phyloP scores from a whole-genome alignment of 2,888 invertebrate genomes.

The Dicyrtoma fusca region DNA sequence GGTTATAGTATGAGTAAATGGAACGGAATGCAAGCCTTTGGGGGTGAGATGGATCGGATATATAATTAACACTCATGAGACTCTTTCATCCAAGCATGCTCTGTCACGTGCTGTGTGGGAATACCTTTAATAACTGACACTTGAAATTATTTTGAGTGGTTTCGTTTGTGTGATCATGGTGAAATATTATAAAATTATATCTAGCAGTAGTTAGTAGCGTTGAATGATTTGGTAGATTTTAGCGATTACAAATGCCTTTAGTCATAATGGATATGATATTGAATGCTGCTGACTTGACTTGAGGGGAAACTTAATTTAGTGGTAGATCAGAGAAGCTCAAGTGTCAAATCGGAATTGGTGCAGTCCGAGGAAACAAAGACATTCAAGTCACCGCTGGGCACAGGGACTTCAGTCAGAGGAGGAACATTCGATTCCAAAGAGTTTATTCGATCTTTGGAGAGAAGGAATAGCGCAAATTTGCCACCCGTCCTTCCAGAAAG shows the following conservation, averaged over 20 bases:
- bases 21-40: too few species aligned
- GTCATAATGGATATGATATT: not conserved
- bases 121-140: not conserved
- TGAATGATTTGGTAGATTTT: too few species aligned
- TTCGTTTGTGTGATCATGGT: not conserved
- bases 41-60: too few species aligned
- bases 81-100: too few species aligned
- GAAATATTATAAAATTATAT: too few species aligned
- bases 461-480: conserved; percentile 41
- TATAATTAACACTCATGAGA: not conserved
- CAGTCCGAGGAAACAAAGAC: conserved; percentile 16
- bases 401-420: conserved; percentile 2
- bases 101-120: not conserved
- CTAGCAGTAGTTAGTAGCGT: too few species aligned
- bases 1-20: too few species aligned
- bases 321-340: conserved; percentile 9
- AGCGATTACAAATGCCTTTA: too few species aligned
- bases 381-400: conserved; percentile 11
- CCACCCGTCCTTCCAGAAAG: conserved; percentile 23
- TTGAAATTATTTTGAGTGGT: not conserved
- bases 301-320: conserved; percentile 15
- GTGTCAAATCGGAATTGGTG: not conserved
- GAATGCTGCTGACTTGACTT: not conserved
- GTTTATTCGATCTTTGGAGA: conserved; percentile 30
- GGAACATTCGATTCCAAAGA: conserved; percentile 5